A percentile compares a stretch with the other conserved stretches of the same genome.
These are phyloP conservation scores for Anastrepha obliqua DNA, from an alignment of 1,140 invertebrate genomes.

Conservation along the genomic window DNA sequence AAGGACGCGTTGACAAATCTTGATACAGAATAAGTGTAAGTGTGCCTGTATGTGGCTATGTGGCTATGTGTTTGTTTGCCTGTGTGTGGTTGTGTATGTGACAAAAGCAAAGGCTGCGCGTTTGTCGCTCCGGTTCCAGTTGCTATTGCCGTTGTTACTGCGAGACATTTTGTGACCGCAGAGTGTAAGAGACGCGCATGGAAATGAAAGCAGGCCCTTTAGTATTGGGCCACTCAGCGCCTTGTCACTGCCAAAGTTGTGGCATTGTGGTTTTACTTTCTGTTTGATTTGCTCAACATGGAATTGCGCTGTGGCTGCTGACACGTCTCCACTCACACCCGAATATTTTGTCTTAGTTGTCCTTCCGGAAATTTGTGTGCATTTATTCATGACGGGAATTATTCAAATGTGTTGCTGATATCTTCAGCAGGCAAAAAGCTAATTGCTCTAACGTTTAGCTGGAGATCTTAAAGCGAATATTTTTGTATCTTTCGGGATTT, in stretches of 20 bases:
- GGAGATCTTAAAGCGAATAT: neutral
- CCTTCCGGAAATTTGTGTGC: neutral
- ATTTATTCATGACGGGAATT: neutral
- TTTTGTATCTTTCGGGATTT: neutral
- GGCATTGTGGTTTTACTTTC: conserved; percentile 34
- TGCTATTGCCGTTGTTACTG: neutral
- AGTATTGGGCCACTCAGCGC: neutral
- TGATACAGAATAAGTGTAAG: neutral
- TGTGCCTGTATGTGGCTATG: neutral
- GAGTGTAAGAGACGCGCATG: neutral
- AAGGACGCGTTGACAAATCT: conserved; percentile 43
- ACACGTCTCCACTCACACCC: neutral
- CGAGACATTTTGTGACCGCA: neutral
- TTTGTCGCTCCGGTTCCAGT: neutral
- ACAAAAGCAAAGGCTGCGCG: neutral
- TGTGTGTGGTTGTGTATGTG: neutral
- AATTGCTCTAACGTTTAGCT: conserved; percentile 5
- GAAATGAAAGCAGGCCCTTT: neutral
- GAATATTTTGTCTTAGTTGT: neutral
- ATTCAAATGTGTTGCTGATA: neutral
- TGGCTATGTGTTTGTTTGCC: neutral
- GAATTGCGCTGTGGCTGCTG: neutral
- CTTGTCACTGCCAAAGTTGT: neutral
- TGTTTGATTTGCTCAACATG: neutral
- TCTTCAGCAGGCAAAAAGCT: neutral